Evolutionary conservation across 53 echinoderm and acorn worm genomes (phyloP).

Genomic region (Glandiceps talaboti): DNA sequence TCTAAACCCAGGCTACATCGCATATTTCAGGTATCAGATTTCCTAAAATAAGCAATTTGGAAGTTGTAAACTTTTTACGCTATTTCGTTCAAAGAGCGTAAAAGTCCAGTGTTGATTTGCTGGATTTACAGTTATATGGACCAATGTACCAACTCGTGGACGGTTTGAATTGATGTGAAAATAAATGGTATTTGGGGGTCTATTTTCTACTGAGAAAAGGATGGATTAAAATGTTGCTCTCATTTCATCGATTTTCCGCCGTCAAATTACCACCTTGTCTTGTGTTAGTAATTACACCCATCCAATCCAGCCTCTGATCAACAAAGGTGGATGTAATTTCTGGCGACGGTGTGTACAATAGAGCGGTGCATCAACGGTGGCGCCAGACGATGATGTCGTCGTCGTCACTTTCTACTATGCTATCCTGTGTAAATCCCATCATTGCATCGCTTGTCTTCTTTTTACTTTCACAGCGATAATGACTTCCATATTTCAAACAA

Average conservation of each 20-base stretch:
- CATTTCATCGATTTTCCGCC: neutral
- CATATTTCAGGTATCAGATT: too few species aligned
- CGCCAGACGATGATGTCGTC: neutral
- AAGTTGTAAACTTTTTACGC: too few species aligned
- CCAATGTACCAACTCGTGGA: too few species aligned
- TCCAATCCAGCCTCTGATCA: neutral
- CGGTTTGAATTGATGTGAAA: too few species aligned
- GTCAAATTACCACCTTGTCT: neutral
- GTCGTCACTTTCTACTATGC: neutral
- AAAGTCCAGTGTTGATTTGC: too few species aligned
- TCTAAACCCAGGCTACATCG: too few species aligned
- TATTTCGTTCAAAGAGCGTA: too few species aligned
- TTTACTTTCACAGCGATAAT: neutral
- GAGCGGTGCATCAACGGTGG: neutral
- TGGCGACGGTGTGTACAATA: neutral
- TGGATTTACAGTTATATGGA: too few species aligned
- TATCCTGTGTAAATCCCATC: neutral
- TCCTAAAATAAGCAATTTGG: too few species aligned
- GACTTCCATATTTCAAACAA: too few species aligned
- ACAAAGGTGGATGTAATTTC: neutral
- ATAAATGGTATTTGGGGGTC: too few species aligned
- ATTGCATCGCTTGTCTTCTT: neutral
- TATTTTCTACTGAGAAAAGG: neutral
- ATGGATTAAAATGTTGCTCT: neutral
- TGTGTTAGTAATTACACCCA: neutral